Evolutionary conservation across 2,113 vertebrate genomes (phyloP).

Genomic region (Asarcornis scutulata): DNA sequence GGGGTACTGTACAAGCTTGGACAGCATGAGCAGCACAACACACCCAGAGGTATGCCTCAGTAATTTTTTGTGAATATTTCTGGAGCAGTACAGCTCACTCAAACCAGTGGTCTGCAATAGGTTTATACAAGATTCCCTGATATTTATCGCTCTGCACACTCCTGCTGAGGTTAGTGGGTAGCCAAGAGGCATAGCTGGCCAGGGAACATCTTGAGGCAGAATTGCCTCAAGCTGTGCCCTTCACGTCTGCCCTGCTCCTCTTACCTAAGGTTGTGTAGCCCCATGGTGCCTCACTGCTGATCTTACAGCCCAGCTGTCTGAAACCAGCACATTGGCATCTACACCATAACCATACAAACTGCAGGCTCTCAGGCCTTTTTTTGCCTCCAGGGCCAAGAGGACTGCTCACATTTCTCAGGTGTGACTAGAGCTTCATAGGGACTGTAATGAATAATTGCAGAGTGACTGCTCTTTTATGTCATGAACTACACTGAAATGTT

Average conservation of each 20-base stretch:
- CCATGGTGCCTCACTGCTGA: background rate
- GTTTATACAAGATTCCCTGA: background rate
- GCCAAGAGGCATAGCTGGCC: background rate
- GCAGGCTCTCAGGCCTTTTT: background rate
- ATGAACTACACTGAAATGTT: background rate
- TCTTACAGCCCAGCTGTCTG: background rate
- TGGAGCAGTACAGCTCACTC: background rate
- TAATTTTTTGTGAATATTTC: background rate
- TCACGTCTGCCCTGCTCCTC: background rate
- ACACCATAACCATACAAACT: background rate
- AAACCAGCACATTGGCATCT: background rate
- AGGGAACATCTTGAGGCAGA: background rate
- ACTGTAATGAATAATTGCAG: rapidly evolving
- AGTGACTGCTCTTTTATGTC: background rate
- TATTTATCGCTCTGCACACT: background rate
- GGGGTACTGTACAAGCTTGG: background rate
- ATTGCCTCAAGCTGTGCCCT: background rate
- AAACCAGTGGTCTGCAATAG: background rate
- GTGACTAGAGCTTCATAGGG: background rate
- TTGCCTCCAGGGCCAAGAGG: background rate
- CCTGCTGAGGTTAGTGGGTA: background rate
- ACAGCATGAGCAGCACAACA: background rate
- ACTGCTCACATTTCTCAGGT: background rate
- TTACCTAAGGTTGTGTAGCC: rapidly evolving
- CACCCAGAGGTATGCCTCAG: background rate